A percentile compares a stretch with the other conserved stretches of the same genome.
These are phyloP conservation scores for Pantala flavescens DNA, from an alignment of 1,140 invertebrate species.

Conservation along the genomic window DNA sequence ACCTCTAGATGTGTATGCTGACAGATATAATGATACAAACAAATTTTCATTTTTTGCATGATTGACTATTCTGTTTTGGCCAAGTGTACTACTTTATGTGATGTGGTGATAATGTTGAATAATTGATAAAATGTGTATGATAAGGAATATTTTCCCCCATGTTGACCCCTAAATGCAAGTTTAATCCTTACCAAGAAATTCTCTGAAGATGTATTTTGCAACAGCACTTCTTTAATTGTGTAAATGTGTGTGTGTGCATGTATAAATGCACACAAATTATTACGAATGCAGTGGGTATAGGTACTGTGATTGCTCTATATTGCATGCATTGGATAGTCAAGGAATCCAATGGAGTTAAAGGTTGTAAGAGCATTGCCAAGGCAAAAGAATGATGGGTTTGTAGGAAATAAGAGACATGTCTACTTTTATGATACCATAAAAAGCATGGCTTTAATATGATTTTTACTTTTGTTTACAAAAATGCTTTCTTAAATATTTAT, in stretches of 20 bases:
- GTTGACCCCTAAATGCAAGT: background rate
- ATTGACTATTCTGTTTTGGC: background rate
- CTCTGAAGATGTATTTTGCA: slow-evolving; percentile 1
- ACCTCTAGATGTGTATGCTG: background rate
- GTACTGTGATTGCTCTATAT: background rate
- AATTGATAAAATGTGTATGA: background rate
- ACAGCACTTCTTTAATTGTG: background rate
- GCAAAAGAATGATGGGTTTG: background rate
- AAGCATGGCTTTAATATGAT: slow-evolving; percentile 7
- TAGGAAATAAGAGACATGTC: background rate
- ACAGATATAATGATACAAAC: background rate
- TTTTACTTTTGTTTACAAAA: slow-evolving; percentile 5
- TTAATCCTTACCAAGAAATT: background rate
- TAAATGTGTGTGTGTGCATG: background rate
- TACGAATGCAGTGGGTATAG: background rate
- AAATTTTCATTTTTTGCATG: background rate
- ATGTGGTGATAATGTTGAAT: slow-evolving; percentile 6
- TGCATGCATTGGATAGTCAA: background rate
- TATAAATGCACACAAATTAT: background rate
- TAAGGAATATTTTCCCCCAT: background rate
- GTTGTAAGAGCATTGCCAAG: background rate
- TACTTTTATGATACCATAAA: background rate
- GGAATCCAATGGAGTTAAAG: background rate
- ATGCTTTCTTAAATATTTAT: background rate
- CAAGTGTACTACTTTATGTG: background rate